Percentiles rank a stretch among this genome's conserved stretches.
These are phyloP conservation scores for Galaxea fascicularis DNA, from an alignment of 92 coral and sea anemone species.

Conservation along the genomic window DNA sequence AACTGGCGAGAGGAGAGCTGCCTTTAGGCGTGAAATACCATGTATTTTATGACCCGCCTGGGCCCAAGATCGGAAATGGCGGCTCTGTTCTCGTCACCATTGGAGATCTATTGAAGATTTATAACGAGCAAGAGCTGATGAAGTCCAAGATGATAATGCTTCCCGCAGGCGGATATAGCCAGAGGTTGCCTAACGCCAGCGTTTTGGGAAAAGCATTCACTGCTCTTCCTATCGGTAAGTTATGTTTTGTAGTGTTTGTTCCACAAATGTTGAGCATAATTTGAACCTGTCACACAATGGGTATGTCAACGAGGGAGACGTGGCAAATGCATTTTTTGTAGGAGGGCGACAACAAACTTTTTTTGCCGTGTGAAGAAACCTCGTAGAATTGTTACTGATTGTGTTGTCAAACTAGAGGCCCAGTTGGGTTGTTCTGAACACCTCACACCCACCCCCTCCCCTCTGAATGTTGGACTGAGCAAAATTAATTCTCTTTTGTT, in stretches of 20 bases:
- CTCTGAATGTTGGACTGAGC: background rate
- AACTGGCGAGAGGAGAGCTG: slow-evolving; percentile 82
- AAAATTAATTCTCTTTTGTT: background rate
- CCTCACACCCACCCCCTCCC: background rate
- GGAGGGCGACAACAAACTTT: too few relatives aligned
- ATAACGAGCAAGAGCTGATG: slow-evolving; percentile 74
- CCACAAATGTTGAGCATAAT: too few relatives aligned
- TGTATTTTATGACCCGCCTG: slow-evolving; percentile 92
- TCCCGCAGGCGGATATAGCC: slow-evolving; percentile 99
- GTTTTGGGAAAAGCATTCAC: slow-evolving; percentile 95
- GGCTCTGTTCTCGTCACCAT: slow-evolving; percentile 89
- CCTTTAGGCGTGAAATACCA: slow-evolving; percentile 88
- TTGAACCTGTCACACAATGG: background rate
- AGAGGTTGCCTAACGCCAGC: slow-evolving; percentile 95
- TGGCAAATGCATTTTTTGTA: too few relatives aligned
- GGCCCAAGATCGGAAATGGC: slow-evolving; percentile 97
- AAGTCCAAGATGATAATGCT: slow-evolving; percentile 80
- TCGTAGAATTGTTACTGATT: too few relatives aligned
- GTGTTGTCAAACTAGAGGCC: too few relatives aligned
- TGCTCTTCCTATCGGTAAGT: slow-evolving; percentile 91
- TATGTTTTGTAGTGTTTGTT: background rate
- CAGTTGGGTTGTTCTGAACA: background rate
- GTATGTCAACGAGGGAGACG: too few relatives aligned
- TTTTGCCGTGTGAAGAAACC: too few relatives aligned
- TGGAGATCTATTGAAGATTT: slow-evolving; percentile 75